phyloP scores from a whole-genome alignment of 2,888 invertebrate species.

The Congeria kusceri region DNA sequence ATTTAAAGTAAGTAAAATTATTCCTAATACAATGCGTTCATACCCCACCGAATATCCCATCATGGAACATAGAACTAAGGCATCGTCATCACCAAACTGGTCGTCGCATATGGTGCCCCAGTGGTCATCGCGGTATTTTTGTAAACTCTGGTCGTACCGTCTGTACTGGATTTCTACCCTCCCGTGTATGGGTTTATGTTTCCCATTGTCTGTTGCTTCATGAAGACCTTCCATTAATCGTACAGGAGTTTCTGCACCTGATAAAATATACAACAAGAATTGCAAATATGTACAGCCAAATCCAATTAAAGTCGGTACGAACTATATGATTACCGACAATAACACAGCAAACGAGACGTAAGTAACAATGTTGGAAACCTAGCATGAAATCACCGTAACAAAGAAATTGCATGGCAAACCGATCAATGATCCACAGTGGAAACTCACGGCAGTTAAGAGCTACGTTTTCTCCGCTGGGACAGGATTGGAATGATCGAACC shows the following conservation, averaged over 20 bases:
- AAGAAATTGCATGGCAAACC: too few relatives aligned
- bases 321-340: too few relatives aligned
- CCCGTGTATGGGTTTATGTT: conserved; percentile 2
- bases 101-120: conserved; percentile 44
- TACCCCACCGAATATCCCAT: conserved; percentile 7
- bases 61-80: conserved; percentile 30
- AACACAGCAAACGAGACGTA: too few relatives aligned
- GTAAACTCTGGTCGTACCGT: too few relatives aligned
- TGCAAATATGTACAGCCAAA: too few relatives aligned
- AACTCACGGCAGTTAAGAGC: conserved; percentile 30
- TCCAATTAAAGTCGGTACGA: too few relatives aligned
- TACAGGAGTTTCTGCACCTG: neutral
- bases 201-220: neutral
- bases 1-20: too few relatives aligned
- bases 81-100: conserved; percentile 35
- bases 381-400: too few relatives aligned
- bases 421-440: too few relatives aligned
- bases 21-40: neutral
- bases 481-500: neutral
- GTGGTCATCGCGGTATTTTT: neutral
- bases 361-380: too few relatives aligned
- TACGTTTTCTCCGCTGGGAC: neutral
- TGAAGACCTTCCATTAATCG: neutral
- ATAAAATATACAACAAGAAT: too few relatives aligned
- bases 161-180: conserved; percentile 29